Evolutionary conservation across 2,797 vertebrate genomes (phyloP), one percentile per base, ranked within the genome.

Genomic region (Oreonectes daqikongensis): DNA sequence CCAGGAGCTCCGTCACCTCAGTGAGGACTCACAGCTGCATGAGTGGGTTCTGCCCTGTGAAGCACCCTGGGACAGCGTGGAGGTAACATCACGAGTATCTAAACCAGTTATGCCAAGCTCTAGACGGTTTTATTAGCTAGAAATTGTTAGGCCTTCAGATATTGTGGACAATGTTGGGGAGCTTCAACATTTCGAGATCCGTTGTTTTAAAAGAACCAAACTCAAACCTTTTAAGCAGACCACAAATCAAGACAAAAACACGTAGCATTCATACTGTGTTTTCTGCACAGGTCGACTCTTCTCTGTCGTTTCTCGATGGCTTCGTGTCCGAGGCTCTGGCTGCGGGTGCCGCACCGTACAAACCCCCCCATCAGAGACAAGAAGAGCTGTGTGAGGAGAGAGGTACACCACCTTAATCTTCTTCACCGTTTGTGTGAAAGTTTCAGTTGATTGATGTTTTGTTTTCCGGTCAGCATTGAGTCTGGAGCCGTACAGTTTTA

Each of bases 251-350:
- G 35, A 6, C 7, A 38, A 38, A 38, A 17, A 5, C 18, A 12
- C 1, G 32, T 30, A 38, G 12, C 15, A 26, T 18, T 50, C 11
- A 26, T 44, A 2, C 32, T 24, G 30, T 44, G 59, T 35, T 74
- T 55, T 48, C 11, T 80, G 64, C 84, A 3, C 81, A 99, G 98
- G 95, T 98, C 35, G 98, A 99, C 92, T 95, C 95, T 66, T 99
- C 98, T 7, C 90, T 99, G 69, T 98, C 97, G 38, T 99, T 99
- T 85, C 86, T 99, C 89, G 98, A 99, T 87, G 95, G 92, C 26
- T 98, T 95, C 87, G 97, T 99, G 87, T 97, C 96, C 0, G 96
- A 98, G 83, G 95, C 95, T 55, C 90, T 99, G 85, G 92, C 90
- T 70, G 86, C 75, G 17, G 97, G 98, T 10, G 96, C 94, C 8